A percentile compares a stretch with the other conserved stretches of the same genome.
Conservation (phyloP, 1,140 invertebrate genomes). For the Drosophila tristis region DNA sequence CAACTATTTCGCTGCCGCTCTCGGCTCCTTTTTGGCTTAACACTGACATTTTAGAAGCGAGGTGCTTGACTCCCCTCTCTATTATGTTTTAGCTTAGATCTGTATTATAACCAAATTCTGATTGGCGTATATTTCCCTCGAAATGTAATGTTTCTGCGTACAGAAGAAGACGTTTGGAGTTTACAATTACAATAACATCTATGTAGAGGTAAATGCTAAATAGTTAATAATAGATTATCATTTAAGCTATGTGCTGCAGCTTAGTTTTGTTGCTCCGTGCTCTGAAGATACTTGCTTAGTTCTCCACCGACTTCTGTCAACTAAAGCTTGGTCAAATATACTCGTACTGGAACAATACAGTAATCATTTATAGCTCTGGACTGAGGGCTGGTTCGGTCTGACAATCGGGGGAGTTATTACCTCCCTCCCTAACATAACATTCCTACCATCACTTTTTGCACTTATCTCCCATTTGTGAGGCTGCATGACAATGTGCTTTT, state of each 20-base stretch:
- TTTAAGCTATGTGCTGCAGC: conserved; percentile 32
- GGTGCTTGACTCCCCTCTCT: conserved; percentile 32
- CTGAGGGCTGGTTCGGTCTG: conserved; percentile 18
- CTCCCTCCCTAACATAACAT: conserved; percentile 2
- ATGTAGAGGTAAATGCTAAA: conserved; percentile 44
- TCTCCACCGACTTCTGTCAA: neutral
- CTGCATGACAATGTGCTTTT: conserved; percentile 4
- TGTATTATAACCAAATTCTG: conserved; percentile 36
- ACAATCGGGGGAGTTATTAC: conserved; percentile 3
- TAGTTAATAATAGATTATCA: conserved; percentile 41
- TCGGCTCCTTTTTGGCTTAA: conserved; percentile 15
- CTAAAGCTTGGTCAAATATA: neutral
- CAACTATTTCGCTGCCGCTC: conserved; percentile 8
- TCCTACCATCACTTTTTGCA: too few species aligned
- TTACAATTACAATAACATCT: conserved; percentile 56
- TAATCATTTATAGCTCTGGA: neutral
- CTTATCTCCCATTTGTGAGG: conserved; percentile 17
- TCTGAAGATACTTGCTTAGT: neutral
- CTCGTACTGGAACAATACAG: conserved; percentile 9
- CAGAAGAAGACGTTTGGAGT: conserved; percentile 32
- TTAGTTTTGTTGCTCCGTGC: conserved; percentile 16
- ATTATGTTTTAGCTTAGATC: conserved; percentile 25
- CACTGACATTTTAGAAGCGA: conserved; percentile 47
- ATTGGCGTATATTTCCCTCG: conserved; percentile 26
- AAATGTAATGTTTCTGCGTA: conserved; percentile 15